A percentile compares a stretch with the other conserved stretches of the same genome.
Conservation (phyloP, 64 coral and sea anemone species). For the Trachythela sp. region DNA sequence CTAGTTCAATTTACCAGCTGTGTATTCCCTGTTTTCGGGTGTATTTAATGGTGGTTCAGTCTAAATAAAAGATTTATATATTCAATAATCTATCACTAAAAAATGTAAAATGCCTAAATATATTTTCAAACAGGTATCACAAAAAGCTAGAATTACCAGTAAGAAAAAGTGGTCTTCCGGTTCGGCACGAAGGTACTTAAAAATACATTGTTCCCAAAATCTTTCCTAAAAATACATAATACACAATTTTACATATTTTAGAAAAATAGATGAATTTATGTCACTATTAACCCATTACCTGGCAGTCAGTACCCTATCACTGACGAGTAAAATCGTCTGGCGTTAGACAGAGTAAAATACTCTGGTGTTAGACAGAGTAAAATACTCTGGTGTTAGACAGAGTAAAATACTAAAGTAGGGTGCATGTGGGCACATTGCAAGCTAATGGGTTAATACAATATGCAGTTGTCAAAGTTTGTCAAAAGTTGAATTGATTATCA, state of each 20-base stretch:
- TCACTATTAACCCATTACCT: no score
- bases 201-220: slow-evolving; percentile 98
- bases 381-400: no score
- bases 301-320: no score
- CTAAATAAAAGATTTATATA: slow-evolving; percentile 39
- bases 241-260: no score
- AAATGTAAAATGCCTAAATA: not conserved
- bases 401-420: no score
- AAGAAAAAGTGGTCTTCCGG: slow-evolving; percentile 99
- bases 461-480: not conserved
- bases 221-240: slow-evolving; percentile 56
- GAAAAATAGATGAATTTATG: not conserved
- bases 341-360: no score
- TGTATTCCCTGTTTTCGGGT: slow-evolving; percentile 99
- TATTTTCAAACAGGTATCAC: no score
- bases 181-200: slow-evolving; percentile 94
- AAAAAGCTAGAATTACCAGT: slow-evolving; percentile 41
- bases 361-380: no score
- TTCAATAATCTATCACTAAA: not conserved
- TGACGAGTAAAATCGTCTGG: no score
- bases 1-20: slow-evolving; percentile 54
- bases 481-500: slow-evolving; percentile 1
- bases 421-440: no score
- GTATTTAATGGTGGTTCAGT: slow-evolving; percentile 98
- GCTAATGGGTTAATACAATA: no score